Evolutionary conservation across 2,888 invertebrate species (phyloP), one percentile per base, ranked within the genome.

Genomic region (Therioaphis trifolii): DNA sequence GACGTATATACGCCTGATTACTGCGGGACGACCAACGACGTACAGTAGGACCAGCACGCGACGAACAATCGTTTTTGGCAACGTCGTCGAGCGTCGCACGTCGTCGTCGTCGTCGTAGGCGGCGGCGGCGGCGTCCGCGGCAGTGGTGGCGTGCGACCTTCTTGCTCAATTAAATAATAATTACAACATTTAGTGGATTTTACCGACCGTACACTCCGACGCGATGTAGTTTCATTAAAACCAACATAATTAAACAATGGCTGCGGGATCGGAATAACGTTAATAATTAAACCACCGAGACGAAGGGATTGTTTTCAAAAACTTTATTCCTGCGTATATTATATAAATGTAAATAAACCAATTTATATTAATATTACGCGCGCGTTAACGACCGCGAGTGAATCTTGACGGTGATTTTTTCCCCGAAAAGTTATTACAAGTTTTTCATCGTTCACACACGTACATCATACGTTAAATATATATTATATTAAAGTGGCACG

Each of bases 281-380:
- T 63, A 76, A 76, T 76, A 76, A 63, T 76, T 76, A 63, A 76
- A 76, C 21, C 46, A 2, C 55, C 46, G 29, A 63, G 61, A 46
- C 63, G 63, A 63, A 63, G 61, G 61, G 75, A 61, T 76, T 76
- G 75, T 76, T 76, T 76, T 63, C 61, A 29, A 76, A 76, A 76
- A 76, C 63, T 49, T 76, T 76, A 29, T 76, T 14, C 27, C 21
- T 46, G 12, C 35, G 35, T 35, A 74, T 21, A 21, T n/a, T n/a
- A n/a, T 49, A 72, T 61, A 61, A 58, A 75, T 75, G 75, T 46
- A 46, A 75, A 61, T 75, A 75, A 46, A 76, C 27, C 61, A 76
- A 76, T 61, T 76, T 76, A 76, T 76, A 61, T 76, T 61, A 46
- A 61, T 76, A 76, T 61, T 61, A 76, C n/a, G 43, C n/a, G 61